Evolutionary conservation across 2,888 invertebrate genomes (phyloP).

Genomic region (Bimastos eiseni): DNA sequence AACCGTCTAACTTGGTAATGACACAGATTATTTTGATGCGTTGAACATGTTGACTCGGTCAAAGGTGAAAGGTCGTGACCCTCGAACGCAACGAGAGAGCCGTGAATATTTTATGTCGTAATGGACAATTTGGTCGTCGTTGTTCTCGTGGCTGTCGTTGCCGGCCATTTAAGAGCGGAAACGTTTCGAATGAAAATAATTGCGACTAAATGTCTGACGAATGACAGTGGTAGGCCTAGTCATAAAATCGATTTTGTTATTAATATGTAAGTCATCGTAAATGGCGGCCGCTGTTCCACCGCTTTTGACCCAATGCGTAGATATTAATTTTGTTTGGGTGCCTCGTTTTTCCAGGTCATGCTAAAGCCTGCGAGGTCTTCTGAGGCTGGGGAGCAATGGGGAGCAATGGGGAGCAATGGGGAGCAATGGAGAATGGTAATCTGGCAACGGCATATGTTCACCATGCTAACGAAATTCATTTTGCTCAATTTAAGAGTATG

Average conservation of each 20-base stretch:
- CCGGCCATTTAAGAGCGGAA: background rate
- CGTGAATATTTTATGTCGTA: background rate
- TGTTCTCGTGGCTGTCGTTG: background rate
- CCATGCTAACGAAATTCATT: too few species aligned
- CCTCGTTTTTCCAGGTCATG: background rate
- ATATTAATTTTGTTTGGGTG: background rate
- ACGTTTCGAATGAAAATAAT: background rate
- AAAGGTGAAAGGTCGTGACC: background rate
- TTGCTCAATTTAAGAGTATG: background rate
- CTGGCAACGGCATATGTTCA: too few species aligned
- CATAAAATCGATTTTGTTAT: background rate
- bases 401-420: background rate
- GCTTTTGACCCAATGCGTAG: background rate
- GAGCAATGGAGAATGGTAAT: background rate
- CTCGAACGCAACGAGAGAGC: background rate
- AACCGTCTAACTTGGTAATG: background rate
- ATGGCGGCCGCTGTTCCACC: background rate
- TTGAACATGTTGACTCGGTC: conserved; percentile 13
- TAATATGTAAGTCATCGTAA: background rate
- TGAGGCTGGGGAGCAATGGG: background rate
- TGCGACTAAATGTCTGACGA: background rate
- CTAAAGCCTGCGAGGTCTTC: background rate
- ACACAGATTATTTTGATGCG: background rate
- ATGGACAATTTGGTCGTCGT: conserved; percentile 3
- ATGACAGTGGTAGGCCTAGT: too few species aligned